These are phyloP conservation scores for Drosophila diplacantha DNA, from an alignment of 2,888 invertebrate genomes.

Conservation along the genomic window DNA sequence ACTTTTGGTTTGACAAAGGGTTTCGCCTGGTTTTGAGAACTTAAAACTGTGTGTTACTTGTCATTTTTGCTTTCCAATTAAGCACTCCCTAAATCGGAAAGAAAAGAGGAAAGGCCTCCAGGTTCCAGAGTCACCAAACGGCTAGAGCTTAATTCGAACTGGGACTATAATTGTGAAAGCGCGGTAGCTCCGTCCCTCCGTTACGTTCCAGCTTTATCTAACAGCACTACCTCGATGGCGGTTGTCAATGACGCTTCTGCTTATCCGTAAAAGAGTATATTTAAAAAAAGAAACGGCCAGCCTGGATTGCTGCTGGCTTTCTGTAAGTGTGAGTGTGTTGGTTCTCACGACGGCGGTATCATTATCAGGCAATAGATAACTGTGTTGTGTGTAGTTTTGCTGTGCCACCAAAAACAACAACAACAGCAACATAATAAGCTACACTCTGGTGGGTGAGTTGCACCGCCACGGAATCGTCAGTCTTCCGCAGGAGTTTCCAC, in stretches of 20 bases:
- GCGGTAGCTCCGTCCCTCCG: constrained; percentile 3
- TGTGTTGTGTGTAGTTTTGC: constrained; percentile 23
- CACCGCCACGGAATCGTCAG: constrained; percentile 36
- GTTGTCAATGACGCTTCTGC: constrained; percentile 36
- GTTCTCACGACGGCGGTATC: constrained; percentile 39
- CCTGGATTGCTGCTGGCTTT: constrained; percentile 22
- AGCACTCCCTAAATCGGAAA: not conserved
- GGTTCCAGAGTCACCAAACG: not conserved
- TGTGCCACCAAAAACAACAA: constrained; percentile 31
- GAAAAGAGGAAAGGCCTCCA: not conserved
- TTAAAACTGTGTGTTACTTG: not conserved
- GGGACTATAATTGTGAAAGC: not conserved
- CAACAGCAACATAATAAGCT: not conserved
- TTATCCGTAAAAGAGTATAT: constrained; percentile 23
- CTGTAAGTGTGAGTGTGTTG: constrained; percentile 5
- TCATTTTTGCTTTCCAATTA: not conserved
- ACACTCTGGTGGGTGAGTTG: constrained; percentile 23
- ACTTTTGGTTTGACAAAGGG: not conserved
- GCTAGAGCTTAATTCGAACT: not conserved
- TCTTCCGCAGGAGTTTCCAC: constrained; percentile 46
- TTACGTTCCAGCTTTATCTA: constrained; percentile 18
- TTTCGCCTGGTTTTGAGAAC: not conserved
- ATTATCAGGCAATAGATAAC: constrained; percentile 43
- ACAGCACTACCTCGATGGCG: constrained; percentile 27
- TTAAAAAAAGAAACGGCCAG: constrained; percentile 14